Percentiles rank a stretch among this genome's conserved stretches.
Conservation (phyloP, 2,113 vertebrate species). For the Lates calcarifer region DNA sequence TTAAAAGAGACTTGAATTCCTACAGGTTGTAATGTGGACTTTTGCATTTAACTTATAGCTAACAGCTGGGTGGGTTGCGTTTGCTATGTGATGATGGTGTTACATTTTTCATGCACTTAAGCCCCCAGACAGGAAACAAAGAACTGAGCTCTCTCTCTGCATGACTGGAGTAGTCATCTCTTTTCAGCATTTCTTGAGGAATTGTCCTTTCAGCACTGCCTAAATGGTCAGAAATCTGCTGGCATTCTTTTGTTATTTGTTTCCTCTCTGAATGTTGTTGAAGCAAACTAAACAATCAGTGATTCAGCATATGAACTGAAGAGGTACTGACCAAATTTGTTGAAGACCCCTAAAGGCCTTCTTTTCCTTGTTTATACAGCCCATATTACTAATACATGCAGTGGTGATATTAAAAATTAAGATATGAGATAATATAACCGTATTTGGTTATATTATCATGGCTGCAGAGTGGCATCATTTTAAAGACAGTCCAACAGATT, state of each 20-base stretch:
- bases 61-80: background rate
- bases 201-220: constrained; percentile 7
- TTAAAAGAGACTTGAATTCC: background rate
- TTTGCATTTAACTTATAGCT: background rate
- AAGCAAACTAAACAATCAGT: background rate
- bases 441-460: background rate
- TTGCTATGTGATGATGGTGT: constrained; percentile 14
- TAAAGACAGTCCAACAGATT: too few relatives aligned
- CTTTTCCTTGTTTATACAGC: background rate
- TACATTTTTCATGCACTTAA: constrained; percentile 26
- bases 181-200: constrained; percentile 5
- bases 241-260: constrained; percentile 15
- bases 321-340: background rate
- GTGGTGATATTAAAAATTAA: background rate
- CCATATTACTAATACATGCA: background rate
- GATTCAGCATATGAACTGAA: background rate
- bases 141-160: background rate
- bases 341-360: background rate
- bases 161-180: constrained; percentile 2
- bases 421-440: background rate
- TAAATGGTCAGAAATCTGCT: constrained; percentile 18
- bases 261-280: background rate
- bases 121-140: constrained; percentile 29
- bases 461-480: background rate
- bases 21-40: background rate